Conservation (phyloP, 2,797 vertebrate species). For the Acanthurus lineatus region DNA sequence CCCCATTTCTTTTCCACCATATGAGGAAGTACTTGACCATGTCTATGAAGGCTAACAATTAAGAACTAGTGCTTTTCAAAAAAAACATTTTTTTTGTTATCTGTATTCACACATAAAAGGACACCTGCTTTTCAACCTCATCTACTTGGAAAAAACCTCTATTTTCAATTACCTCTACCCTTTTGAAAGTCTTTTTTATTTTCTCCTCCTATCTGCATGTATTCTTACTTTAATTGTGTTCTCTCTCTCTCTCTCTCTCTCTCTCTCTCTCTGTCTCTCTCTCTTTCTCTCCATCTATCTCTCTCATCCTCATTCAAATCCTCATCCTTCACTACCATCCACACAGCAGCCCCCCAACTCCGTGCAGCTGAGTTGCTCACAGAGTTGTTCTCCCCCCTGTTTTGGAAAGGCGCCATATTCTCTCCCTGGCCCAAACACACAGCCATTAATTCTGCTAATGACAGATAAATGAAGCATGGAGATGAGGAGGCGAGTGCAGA, state of each 20-base stretch:
- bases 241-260: constrained; percentile 30
- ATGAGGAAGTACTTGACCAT: neutral
- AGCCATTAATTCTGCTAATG: constrained; percentile 82
- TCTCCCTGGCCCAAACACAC: constrained; percentile 64
- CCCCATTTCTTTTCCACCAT: neutral
- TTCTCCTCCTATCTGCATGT: constrained; percentile 21
- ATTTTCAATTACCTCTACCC: neutral
- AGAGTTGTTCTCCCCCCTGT: constrained; percentile 40
- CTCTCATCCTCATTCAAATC: constrained; percentile 43
- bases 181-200: constrained; percentile 31
- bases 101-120: neutral
- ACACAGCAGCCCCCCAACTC: neutral
- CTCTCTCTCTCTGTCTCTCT: constrained; percentile 6
- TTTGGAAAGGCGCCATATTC: constrained; percentile 68
- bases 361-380: constrained; percentile 28
- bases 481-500: constrained; percentile 55
- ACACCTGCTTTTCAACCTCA: neutral
- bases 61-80: neutral
- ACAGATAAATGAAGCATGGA: constrained; percentile 81
- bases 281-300: neutral
- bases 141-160: too few species aligned
- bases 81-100: neutral
- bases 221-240: constrained; percentile 19
- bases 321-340: constrained; percentile 29
- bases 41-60: neutral